Percentiles rank a stretch among this genome's conserved stretches.
Evolutionary conservation across 2,113 vertebrate genomes (phyloP).

Genomic region (Odontesthes bonariensis): DNA sequence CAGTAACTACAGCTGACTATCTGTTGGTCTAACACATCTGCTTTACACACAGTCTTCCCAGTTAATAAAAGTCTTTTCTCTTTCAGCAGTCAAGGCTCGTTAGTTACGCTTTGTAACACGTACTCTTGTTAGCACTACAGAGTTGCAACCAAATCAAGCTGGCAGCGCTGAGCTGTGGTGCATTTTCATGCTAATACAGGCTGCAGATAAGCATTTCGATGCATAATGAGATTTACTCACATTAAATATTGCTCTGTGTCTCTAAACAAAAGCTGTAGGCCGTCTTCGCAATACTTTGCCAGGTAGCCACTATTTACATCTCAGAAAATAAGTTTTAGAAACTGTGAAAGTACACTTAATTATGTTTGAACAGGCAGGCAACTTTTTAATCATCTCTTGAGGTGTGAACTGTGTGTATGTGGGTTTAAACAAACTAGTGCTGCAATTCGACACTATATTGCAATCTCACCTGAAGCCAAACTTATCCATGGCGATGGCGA

Average conservation of each 20-base stretch:
- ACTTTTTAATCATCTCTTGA: neutral
- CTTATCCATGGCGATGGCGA: slow-evolving; percentile 96
- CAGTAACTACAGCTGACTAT: neutral
- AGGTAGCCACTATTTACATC: slow-evolving; percentile 4
- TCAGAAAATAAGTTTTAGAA: neutral
- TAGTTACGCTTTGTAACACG: slow-evolving; percentile 17
- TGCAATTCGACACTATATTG: neutral
- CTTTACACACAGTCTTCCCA: neutral
- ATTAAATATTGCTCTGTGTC: slow-evolving; percentile 42
- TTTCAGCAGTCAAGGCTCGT: slow-evolving; percentile 17
- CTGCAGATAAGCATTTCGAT: slow-evolving; percentile 41
- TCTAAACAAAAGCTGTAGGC: slow-evolving; percentile 29
- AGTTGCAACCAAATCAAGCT: slow-evolving; percentile 40
- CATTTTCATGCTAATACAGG: slow-evolving; percentile 45
- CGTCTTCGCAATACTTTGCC: neutral
- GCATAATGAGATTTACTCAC: slow-evolving; percentile 44
- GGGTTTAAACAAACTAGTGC: neutral
- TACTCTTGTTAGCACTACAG: slow-evolving; percentile 23
- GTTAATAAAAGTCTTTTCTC: slow-evolving; percentile 22
- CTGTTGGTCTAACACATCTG: neutral
- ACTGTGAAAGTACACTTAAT: neutral
- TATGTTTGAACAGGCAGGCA: neutral
- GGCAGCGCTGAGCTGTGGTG: slow-evolving; percentile 40
- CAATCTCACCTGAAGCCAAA: slow-evolving; percentile 83
- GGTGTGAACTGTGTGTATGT: neutral